Conservation (phyloP, 1,140 invertebrate genomes). For the Portunus trituberculatus region DNA sequence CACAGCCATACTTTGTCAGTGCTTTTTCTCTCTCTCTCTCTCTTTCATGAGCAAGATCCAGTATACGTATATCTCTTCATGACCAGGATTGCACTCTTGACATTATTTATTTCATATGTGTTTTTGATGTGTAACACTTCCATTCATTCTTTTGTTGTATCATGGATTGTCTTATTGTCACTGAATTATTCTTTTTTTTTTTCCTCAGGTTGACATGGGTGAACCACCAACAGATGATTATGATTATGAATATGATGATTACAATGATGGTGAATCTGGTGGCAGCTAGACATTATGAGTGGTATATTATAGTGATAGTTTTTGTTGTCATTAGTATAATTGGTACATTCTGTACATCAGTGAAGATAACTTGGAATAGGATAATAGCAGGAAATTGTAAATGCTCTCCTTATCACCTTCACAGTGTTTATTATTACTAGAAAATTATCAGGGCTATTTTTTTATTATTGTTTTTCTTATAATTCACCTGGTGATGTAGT, state of each 20-base stretch:
- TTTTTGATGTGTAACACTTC: no score
- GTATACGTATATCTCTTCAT: no score
- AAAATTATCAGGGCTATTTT: not conserved
- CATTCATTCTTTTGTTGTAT: not conserved
- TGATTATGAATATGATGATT: constrained; percentile 68
- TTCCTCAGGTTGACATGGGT: constrained; percentile 68
- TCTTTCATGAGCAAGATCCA: no score
- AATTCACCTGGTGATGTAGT: not conserved
- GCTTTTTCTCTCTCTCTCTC: no score
- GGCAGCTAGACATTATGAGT: not conserved
- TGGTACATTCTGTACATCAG: no score
- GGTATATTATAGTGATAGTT: no score
- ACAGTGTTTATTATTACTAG: not conserved
- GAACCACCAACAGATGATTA: constrained; percentile 66
- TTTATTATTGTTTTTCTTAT: not conserved
- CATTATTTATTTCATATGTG: not conserved
- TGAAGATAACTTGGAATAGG: no score
- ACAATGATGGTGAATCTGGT: constrained; percentile 48
- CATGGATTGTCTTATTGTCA: not conserved
- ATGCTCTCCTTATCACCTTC: not conserved
- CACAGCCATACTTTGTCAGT: no score
- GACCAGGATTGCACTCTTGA: not conserved
- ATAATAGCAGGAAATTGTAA: no score
- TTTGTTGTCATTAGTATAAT: no score
- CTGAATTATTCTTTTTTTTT: not conserved